phyloP scores from a whole-genome alignment of 2,113 vertebrate genomes.

The Capra hircus region DNA sequence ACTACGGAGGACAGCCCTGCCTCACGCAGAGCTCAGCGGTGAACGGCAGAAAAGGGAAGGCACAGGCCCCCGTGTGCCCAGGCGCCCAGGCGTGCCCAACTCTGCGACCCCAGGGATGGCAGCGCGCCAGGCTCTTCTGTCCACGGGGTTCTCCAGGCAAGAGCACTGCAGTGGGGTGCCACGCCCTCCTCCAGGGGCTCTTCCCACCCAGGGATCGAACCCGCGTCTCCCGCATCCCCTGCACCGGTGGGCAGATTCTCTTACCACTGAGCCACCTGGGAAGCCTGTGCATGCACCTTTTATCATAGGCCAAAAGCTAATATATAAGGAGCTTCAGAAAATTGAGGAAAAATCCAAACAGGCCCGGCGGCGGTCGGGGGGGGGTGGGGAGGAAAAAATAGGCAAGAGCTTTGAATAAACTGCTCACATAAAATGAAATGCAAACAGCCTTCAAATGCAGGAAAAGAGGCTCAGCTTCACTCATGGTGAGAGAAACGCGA shows the following conservation, averaged over 20 bases:
- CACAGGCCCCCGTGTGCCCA: accelerated
- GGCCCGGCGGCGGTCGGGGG: not conserved
- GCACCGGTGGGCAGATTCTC: not conserved
- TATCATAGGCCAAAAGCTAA: not conserved
- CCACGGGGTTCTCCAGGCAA: not conserved
- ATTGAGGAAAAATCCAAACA: not conserved
- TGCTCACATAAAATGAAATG: not conserved
- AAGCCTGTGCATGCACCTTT: not conserved
- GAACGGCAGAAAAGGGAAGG: not conserved
- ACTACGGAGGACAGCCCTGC: not conserved
- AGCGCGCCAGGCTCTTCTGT: not conserved
- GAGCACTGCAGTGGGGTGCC: not conserved
- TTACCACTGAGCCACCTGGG: not conserved
- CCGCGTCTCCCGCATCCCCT: not conserved
- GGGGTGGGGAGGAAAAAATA: not conserved
- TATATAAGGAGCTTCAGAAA: not conserved
- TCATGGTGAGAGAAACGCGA: not conserved
- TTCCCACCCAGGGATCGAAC: not conserved
- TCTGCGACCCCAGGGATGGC: accelerated
- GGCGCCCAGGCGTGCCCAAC: accelerated
- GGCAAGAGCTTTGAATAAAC: not conserved
- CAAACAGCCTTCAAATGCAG: not conserved
- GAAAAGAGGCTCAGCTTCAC: not conserved
- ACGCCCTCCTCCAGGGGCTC: not conserved
- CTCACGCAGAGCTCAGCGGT: not conserved